Percentiles rank a stretch among this genome's conserved stretches.
Evolutionary conservation across 2,113 vertebrate genomes (phyloP).

Genomic region (Todiramphus chloris): DNA sequence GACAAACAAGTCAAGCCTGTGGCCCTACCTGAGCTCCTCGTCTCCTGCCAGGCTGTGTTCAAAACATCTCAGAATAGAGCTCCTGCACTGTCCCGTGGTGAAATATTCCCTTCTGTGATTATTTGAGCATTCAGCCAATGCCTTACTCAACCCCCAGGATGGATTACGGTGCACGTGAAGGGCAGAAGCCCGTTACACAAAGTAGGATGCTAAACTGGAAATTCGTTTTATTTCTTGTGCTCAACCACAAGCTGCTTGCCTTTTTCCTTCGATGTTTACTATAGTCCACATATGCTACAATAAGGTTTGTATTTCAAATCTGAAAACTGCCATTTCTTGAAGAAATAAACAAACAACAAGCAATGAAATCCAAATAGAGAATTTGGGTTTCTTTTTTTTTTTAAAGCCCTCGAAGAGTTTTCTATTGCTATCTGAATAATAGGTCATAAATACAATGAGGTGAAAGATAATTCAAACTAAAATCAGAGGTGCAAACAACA

Average conservation of each 20-base stretch:
- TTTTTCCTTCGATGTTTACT: neutral
- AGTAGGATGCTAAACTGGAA: neutral
- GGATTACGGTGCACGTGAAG: neutral
- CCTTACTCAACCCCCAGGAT: neutral
- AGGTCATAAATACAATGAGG: neutral
- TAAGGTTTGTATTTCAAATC: neutral
- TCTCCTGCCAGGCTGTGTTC: neutral
- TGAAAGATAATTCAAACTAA: neutral
- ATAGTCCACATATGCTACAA: neutral
- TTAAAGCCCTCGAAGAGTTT: neutral
- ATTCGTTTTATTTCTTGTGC: neutral
- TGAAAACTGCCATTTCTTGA: neutral
- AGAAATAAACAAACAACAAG: neutral
- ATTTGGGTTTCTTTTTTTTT: neutral
- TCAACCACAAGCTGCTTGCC: neutral
- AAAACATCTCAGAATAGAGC: neutral
- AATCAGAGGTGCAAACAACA: neutral
- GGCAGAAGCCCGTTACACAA: neutral
- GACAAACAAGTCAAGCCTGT: neutral
- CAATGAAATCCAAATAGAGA: neutral
- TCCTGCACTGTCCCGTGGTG: neutral
- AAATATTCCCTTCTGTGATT: neutral
- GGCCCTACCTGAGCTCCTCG: neutral
- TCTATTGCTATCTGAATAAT: neutral
- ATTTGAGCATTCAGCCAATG: neutral